Evolutionary conservation across 2,797 vertebrate genomes (phyloP).

Genomic region (Rhinella marina): DNA sequence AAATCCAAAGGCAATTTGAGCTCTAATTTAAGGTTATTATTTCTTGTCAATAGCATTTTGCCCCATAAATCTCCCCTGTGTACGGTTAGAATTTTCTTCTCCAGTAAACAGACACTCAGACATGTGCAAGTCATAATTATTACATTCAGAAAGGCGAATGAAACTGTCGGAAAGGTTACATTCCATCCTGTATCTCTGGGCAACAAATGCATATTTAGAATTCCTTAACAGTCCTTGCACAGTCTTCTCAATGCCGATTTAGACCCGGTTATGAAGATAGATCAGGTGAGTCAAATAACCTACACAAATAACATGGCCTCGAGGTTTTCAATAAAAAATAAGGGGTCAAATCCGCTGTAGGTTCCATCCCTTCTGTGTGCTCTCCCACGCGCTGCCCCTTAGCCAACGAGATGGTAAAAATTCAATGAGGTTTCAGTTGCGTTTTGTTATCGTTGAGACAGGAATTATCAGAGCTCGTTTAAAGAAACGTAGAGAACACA

Average conservation of each 20-base stretch:
- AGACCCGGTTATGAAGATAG: background rate
- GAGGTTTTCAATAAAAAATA: conserved; percentile 30
- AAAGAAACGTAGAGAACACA: conserved; percentile 46
- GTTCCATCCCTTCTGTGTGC: background rate
- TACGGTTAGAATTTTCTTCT: conserved; percentile 31
- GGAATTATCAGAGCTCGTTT: conserved; percentile 25
- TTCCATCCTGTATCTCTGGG: conserved; percentile 37
- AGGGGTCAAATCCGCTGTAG: background rate
- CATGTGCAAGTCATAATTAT: conserved; percentile 34
- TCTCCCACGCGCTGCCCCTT: background rate
- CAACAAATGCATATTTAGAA: conserved; percentile 41
- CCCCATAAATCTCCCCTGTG: conserved; percentile 43
- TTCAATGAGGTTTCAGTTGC: conserved; percentile 2
- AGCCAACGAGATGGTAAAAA: conserved; percentile 35
- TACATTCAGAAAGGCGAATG: conserved; percentile 14
- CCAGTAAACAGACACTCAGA: conserved; percentile 31
- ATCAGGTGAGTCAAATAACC: background rate
- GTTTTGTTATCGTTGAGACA: conserved; percentile 30
- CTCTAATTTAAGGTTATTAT: conserved; percentile 50
- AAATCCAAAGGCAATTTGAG: conserved; percentile 48
- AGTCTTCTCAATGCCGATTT: conserved; percentile 6
- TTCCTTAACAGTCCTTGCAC: conserved; percentile 32
- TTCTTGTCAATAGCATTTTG: conserved; percentile 51
- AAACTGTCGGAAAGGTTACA: conserved; percentile 30
- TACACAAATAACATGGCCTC: background rate